A percentile compares a stretch with the other conserved stretches of the same genome.
Evolutionary conservation across 2,113 vertebrate genomes (phyloP).

Genomic region (Camelus dromedarius): DNA sequence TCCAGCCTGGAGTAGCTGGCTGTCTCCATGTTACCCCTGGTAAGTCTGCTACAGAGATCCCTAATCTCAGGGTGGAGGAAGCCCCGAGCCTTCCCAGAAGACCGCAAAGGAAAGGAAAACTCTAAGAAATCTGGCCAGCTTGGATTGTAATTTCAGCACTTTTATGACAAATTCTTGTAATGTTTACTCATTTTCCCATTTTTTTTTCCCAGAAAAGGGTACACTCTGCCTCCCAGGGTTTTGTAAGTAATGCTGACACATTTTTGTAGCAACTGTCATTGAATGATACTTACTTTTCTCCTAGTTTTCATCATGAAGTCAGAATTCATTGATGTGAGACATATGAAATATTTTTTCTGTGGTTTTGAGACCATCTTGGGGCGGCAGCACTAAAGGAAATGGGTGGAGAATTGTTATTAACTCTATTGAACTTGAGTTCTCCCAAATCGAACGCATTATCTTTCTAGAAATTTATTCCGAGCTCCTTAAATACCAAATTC

Average conservation of each 20-base stretch:
- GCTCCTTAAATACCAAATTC: background rate
- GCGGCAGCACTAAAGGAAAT: conserved; percentile 14
- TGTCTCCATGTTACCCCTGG: background rate
- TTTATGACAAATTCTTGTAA: conserved; percentile 75
- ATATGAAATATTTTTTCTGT: conserved; percentile 48
- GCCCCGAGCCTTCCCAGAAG: conserved; percentile 33
- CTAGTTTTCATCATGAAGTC: conserved; percentile 65
- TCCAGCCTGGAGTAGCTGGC: background rate
- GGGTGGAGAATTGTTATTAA: conserved; percentile 41
- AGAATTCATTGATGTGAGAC: conserved; percentile 50
- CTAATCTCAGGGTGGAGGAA: conserved; percentile 16
- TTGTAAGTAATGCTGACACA: conserved; percentile 64
- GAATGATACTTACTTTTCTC: conserved; percentile 66
- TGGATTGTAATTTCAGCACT: conserved; percentile 68
- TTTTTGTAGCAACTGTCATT: conserved; percentile 72
- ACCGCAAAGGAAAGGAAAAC: conserved; percentile 54
- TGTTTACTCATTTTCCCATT: conserved; percentile 71
- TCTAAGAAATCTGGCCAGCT: conserved; percentile 50
- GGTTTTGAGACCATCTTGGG: conserved; percentile 55
- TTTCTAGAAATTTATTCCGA: conserved; percentile 41
- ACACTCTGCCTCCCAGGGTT: conserved; percentile 70
- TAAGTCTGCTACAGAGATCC: background rate
- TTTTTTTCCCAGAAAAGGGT: conserved; percentile 66
- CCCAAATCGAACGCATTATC: background rate
- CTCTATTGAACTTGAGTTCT: conserved; percentile 23